These are phyloP conservation scores for Euphydryas editha DNA, from an alignment of 2,888 invertebrate species.

Conservation along the genomic window DNA sequence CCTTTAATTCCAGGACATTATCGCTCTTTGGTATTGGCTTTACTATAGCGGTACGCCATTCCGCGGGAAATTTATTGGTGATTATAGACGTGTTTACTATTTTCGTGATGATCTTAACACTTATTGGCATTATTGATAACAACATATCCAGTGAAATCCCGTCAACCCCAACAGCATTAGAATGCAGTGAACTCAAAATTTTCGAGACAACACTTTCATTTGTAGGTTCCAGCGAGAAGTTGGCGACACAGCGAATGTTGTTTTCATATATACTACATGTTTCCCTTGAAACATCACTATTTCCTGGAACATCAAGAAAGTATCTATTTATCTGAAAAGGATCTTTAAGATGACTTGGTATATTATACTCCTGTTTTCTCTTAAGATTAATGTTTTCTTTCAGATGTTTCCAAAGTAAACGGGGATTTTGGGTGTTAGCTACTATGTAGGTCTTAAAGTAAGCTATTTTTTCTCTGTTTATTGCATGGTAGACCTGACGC, in stretches of 20 bases:
- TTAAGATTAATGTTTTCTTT: neutral
- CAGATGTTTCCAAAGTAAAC: neutral
- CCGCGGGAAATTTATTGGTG: too few species aligned
- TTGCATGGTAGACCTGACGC: neutral
- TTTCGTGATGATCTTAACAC: slow-evolving; percentile 16
- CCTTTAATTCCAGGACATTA: too few species aligned
- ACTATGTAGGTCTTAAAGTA: neutral
- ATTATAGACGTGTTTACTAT: too few species aligned
- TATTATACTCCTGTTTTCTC: neutral
- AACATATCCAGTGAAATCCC: slow-evolving; percentile 29
- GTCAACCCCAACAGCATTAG: slow-evolving; percentile 32
- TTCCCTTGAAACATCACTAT: neutral
- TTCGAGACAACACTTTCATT: slow-evolving; percentile 5
- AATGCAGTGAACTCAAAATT: slow-evolving; percentile 15
- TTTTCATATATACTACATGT: neutral
- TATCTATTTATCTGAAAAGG: neutral
- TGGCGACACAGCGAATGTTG: neutral
- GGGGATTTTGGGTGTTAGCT: neutral
- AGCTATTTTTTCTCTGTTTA: neutral
- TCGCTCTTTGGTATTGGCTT: too few species aligned
- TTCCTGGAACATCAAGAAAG: neutral
- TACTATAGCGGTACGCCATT: too few species aligned
- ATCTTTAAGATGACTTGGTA: neutral
- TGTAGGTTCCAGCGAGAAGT: too few species aligned
- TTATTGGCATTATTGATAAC: slow-evolving; percentile 15